phyloP scores from a whole-genome alignment of 2,797 vertebrate species.

The Streptopelia turtur region DNA sequence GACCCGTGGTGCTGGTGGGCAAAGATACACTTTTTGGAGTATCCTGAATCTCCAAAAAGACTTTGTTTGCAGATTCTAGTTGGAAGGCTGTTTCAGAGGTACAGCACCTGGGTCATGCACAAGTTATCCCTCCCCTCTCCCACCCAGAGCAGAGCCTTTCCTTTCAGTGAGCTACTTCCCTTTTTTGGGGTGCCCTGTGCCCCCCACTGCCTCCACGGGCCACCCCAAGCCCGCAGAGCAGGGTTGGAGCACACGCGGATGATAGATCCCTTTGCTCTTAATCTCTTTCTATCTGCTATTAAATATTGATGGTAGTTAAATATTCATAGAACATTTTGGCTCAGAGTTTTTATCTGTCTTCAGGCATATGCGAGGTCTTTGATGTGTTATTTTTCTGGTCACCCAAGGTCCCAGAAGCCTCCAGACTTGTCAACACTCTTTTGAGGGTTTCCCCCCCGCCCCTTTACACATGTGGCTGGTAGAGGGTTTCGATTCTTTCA shows the following conservation, averaged over 20 bases:
- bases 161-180: neutral
- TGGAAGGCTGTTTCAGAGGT: neutral
- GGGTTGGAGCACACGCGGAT: neutral
- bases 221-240: fast-evolving
- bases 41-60: neutral
- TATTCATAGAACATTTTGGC: conserved; percentile 75
- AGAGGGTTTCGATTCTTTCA: neutral
- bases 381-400: conserved; percentile 41
- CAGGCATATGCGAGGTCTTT: conserved; percentile 21
- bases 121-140: neutral
- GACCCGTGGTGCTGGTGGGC: fast-evolving
- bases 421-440: neutral
- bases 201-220: fast-evolving
- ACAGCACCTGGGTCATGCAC: fast-evolving
- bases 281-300: conserved; percentile 76
- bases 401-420: neutral
- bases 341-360: conserved; percentile 57
- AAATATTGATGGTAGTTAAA: conserved; percentile 79
- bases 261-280: conserved; percentile 66
- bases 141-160: neutral
- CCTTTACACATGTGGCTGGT: neutral
- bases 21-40: neutral
- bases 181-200: neutral
- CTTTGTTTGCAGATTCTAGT: neutral
- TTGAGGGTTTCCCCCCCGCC: neutral